Percentiles rank a stretch among this genome's conserved stretches.
phyloP scores from a whole-genome alignment of 2,888 invertebrate species.

The Hydroisotoma schaefferi region DNA sequence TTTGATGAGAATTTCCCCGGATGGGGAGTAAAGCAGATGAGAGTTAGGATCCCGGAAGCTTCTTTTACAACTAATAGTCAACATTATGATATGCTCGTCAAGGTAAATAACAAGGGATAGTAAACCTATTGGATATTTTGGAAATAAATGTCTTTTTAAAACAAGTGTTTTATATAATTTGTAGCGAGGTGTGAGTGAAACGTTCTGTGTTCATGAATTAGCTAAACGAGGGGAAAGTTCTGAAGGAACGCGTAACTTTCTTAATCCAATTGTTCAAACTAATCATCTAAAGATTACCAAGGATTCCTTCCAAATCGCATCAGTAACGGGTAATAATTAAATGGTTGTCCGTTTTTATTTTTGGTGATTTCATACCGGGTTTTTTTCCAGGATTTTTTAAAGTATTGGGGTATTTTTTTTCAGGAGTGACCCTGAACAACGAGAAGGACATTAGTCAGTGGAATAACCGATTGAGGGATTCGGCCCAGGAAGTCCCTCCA shows the following conservation, averaged over 20 bases:
- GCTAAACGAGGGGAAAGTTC: no score
- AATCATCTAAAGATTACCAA: conserved; percentile 36
- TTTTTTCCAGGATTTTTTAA: not conserved
- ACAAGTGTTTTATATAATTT: conserved; percentile 1
- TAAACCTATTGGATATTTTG: not conserved
- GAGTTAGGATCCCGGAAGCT: conserved; percentile 31
- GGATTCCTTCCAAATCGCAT: conserved; percentile 34
- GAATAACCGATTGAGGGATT: conserved; percentile 7
- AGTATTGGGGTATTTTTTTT: not conserved
- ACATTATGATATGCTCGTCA: conserved; percentile 37
- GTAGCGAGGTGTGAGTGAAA: conserved; percentile 29
- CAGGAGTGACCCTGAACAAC: conserved; percentile 36
- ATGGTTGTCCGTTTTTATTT: not conserved
- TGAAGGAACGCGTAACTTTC: conserved; percentile 29
- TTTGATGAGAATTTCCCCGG: conserved; percentile 43
- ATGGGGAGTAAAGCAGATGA: conserved; percentile 40
- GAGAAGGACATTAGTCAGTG: conserved; percentile 16
- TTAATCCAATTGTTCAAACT: conserved; percentile 41
- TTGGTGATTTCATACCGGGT: not conserved
- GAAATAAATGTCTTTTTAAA: no score
- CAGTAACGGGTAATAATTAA: conserved; percentile 16
- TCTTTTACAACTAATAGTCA: conserved; percentile 37
- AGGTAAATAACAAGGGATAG: conserved; percentile 11
- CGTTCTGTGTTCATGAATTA: conserved; percentile 36
- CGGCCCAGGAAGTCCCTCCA: not conserved